Evolutionary conservation across 2,797 vertebrate species (phyloP).

Genomic region (Centropyge bicolor): DNA sequence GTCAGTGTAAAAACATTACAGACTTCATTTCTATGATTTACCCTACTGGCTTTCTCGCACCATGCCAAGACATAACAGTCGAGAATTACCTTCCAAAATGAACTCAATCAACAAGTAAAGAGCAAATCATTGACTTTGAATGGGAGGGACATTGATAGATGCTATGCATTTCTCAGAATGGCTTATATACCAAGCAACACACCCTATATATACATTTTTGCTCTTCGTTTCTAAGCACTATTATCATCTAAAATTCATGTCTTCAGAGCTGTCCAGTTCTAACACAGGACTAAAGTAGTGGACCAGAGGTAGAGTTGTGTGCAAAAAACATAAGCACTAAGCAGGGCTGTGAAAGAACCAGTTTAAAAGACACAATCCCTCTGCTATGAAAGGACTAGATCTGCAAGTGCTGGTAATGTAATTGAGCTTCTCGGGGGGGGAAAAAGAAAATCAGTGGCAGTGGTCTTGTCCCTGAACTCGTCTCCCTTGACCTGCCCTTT

Average conservation of each 20-base stretch:
- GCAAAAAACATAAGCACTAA: slow-evolving; percentile 18
- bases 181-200: background rate
- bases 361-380: slow-evolving; percentile 26
- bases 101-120: slow-evolving; percentile 24
- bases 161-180: slow-evolving; percentile 2
- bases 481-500: slow-evolving; percentile 20
- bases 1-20: slow-evolving; percentile 37
- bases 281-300: background rate
- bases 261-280: background rate
- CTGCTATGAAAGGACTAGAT: slow-evolving; percentile 21
- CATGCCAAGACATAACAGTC: slow-evolving; percentile 20
- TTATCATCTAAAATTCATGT: slow-evolving; percentile 29
- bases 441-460: slow-evolving; percentile 3
- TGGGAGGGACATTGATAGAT: background rate
- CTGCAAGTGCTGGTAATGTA: slow-evolving; percentile 22
- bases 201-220: slow-evolving; percentile 2
- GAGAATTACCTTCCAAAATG: slow-evolving; percentile 18
- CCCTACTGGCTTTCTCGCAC: background rate
- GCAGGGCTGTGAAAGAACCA: slow-evolving; percentile 3
- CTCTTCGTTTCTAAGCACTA: slow-evolving; percentile 6
- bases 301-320: slow-evolving; percentile 16
- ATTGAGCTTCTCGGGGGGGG: slow-evolving; percentile 23
- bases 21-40: slow-evolving; percentile 30
- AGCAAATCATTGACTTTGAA: background rate
- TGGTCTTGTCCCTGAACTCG: slow-evolving; percentile 1